Evolutionary conservation across 2,113 vertebrate species (phyloP), one percentile per base, ranked within the genome.

Genomic region (Guaruba guarouba): DNA sequence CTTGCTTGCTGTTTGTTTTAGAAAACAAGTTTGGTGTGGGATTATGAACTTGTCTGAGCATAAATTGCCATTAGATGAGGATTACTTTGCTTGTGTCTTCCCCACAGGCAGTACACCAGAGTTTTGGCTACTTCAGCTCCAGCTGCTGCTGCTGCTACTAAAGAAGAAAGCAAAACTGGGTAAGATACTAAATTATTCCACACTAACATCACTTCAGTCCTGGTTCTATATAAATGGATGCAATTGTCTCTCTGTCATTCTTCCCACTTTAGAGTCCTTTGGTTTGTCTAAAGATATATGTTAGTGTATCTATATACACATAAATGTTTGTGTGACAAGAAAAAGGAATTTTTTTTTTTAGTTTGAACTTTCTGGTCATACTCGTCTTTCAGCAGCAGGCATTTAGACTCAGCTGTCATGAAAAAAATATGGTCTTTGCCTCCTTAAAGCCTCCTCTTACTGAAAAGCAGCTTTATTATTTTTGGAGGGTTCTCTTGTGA

Each of bases 81-180:
- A 67, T 82, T 79, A 63, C 29, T 81, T 28, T 93, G 23, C 71
- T 92, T 57, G 48, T 95, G 83, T 78, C 46, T 88, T 67, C 48
- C 83, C 80, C 17, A 78, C 89, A 98, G 97, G 92, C 97, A 96
- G 90, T 41, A 86, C 11, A 92, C 7, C 28, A 74, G 79, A 76
- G 82, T 44, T 61, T 92, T 88, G 79, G 70, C 69, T 81, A 90
- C 94, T 88, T 59, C 93, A 86, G 80, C 74, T 96, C 87, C 97
- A 90, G 82, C 80, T 69, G 59, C 76, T 52, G 59, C 76, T 52
- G 44, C 88, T 8, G 7, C 84, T 29, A 63, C n/a, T 90, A 55
- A 48, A 88, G 67, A 96, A 93, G 71, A 66, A 93, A 64, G 90
- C 35, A 87, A 82, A 93, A 55, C 11, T 51, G 24, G 96, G 96